Base-by-base conservation (phyloP, 2,797 vertebrate genomes). In the Paedocypris micromegethes region DNA sequence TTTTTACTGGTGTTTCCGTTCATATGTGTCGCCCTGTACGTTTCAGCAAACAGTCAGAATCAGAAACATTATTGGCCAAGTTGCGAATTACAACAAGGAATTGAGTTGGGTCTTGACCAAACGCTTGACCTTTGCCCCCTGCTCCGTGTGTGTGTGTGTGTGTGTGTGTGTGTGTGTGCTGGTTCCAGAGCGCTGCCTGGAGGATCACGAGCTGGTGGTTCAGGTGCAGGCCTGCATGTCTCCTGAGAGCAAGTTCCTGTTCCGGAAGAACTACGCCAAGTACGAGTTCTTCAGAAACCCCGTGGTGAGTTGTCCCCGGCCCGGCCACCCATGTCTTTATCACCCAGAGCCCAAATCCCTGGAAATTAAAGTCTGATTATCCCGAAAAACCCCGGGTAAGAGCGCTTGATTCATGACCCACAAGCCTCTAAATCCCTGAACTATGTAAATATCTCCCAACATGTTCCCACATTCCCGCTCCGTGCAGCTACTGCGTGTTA, bases 201-300 rank as follows among this genome's bases (percentile, higher is more conserved):
- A 98, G 85, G 96, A 98, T 85, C 96, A 98, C 9, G 96, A 98
- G 80, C 80, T 92, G 74, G 92, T 98, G 85, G 90, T 90, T 74
- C 93, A 96, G 83, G 93, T 98, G 40, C 93, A 97, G 76, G 86
- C 91, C 52, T 90, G 90, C 64, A 95, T 98, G 94, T 91, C 84
- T 82, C 93, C 88, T 40, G 95, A 97, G 73, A 92, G 95, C 74
- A 93, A 92, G 89, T 94, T 98, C 85, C 85, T 98, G 74, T 98
- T 98, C 90, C 92, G 95, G 86, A 98, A 98, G 90, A 98, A 98
- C 88, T 98, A 97, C 70, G 95, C 92, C 81, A 98, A 98, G 88
- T 98, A 98, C 0, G 95, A 98, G 90, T 97, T 98, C 86, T 98
- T 98, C 87, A 98, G 93, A 88, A 95, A 92, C 82, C 95, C 95